Base-by-base conservation (phyloP, 1,140 invertebrate species). In the Aculops lycopersici region DNA sequence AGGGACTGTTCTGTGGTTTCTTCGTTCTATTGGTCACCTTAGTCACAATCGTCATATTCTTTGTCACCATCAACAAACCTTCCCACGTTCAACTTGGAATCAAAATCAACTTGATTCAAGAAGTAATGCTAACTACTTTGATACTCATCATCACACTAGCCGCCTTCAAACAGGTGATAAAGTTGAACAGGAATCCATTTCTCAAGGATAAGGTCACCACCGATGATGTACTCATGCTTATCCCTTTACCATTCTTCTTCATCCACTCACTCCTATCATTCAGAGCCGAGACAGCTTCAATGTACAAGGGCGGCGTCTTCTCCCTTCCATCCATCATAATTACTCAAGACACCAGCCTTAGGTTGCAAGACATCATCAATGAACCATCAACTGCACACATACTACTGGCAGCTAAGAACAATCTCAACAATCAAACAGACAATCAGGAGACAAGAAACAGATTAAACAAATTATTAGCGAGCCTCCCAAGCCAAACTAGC, bases 171-270 rank as follows among this genome's bases (percentile, higher is more conserved):
- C 63, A 68, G 52, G 61, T 65, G 15, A 56, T 58, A 8, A 62
- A 64, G 46, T 51, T 72, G 39, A 68, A 74, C 48, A 18, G 19
- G n/a, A 71, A 69, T 49, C 57, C 57, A 38, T 63, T 69, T 46
- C 38, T 42, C 12, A 21, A 43, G n/a, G 41, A 43, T 20, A 62
- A 65, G 2, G 61, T 71, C 5, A 70, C 69, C 2, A 53, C 66
- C n/a, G 71, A 74, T 46, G 70, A 73, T 49, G 59, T 72, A 4
- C 53, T 73, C 0, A 57, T 73, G 0, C 69, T 71, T 46, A 64
- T 72, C 21, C 71, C 69, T 47, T 56, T 72, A 14, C 71, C 71
- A 0, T 69, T 69, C 17, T 73, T 71, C 54, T 71, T 72, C 50
- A 57, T 72, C 41, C 68, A 71, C 43, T 64, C 64, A 0, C 62